Evolutionary conservation across 2,113 vertebrate species (phyloP), one percentile per base, ranked within the genome.

Genomic region (Oreotrochilus melanogaster): DNA sequence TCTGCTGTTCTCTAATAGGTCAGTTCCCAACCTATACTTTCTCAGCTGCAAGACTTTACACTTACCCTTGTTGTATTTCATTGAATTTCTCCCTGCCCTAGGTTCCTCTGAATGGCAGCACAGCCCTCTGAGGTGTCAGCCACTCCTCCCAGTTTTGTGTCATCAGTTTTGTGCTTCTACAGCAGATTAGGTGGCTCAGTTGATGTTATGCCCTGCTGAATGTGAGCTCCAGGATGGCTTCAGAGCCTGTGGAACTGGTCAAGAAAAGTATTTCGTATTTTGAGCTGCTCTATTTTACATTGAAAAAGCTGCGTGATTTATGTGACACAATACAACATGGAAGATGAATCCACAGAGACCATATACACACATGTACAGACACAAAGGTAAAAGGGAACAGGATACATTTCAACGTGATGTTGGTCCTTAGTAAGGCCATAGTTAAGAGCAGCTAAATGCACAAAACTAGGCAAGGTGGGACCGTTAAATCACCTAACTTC

Each of bases 401-500:
- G 18, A 70, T 70, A 33, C 25, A 25, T 95, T 96, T 97, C 81
- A 86, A 43, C 21, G 33, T 1, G 4, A 28, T 8, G 4, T 60
- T 85, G 60, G 43, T 45, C 88, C 62, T 90, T 92, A 95, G 65
- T 24, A 79, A 96, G 45, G 48, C 33, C 70, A 72, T 72, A 76
- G 67, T 95, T 96, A 94, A 69, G 61, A 94, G 75, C 87, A 80
- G 39, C 65, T 72, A 53, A 66, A 66, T 37, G 25, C 18, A 54
- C 71, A 78, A 92, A 80, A 47, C 56, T 58, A 71, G 53, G 69
- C 57, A 84, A 93, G 39, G 33, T 74, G 65, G 76, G 83, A 81
- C 69, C 83, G 78, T 57, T 92, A 95, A 96, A 95, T 95, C 91
- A 65, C 28, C 4, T 3, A 89, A 78, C 51, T 96, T 90, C 91